phyloP scores from a whole-genome alignment of 2,888 invertebrate genomes.

The Melinaea menophilus region DNA sequence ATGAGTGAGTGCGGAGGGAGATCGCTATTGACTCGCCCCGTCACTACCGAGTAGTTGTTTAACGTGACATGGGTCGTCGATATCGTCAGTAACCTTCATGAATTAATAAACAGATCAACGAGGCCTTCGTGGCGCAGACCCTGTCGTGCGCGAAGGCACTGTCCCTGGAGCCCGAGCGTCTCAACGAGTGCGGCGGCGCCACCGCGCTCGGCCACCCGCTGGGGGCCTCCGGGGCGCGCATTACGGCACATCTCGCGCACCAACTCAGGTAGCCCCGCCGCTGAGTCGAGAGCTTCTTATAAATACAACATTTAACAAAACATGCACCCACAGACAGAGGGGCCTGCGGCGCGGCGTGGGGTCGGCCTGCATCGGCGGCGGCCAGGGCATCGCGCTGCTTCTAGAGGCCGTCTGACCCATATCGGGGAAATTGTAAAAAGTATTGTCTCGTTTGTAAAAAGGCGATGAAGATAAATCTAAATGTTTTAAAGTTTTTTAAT shows the following conservation, averaged over 20 bases:
- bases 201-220: conserved; percentile 98
- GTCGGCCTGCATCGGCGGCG: conserved; percentile 98
- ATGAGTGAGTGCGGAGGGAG: too few relatives aligned
- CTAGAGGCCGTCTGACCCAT: conserved; percentile 83
- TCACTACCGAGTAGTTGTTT: too few relatives aligned
- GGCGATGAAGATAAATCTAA: too few relatives aligned
- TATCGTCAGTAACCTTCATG: too few relatives aligned
- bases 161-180: conserved; percentile 88
- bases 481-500: too few relatives aligned
- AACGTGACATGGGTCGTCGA: too few relatives aligned
- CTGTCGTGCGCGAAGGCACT: conserved; percentile 94
- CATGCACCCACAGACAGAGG: conserved; percentile 80
- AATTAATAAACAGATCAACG: conserved; percentile 87
- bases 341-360: conserved; percentile 93
- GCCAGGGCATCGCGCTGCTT: conserved; percentile 97
- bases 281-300: background rate
- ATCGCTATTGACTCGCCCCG: too few relatives aligned
- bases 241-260: conserved; percentile 93
- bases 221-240: conserved; percentile 94
- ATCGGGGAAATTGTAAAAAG: too few relatives aligned
- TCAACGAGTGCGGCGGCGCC: conserved; percentile 97
- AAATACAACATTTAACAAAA: background rate
- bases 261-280: conserved; percentile 84
- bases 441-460: too few relatives aligned
- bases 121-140: conserved; percentile 98